Percentiles rank a stretch among this genome's conserved stretches.
Evolutionary conservation across 2,113 vertebrate genomes (phyloP).

Genomic region (Channa argus): DNA sequence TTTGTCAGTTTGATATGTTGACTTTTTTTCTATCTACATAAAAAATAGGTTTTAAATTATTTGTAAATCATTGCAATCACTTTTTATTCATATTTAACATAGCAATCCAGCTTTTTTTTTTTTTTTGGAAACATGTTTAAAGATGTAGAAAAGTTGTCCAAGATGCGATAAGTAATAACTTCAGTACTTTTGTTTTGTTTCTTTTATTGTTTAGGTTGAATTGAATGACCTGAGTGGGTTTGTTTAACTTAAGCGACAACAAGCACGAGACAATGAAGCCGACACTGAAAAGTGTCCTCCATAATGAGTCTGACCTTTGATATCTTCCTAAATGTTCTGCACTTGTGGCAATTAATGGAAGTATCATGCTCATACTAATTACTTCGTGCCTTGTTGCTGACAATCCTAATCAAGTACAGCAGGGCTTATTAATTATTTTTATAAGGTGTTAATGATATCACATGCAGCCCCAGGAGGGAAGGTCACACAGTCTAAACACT

Average conservation of each 20-base stretch:
- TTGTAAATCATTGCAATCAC: too few species aligned
- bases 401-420: conserved; percentile 65
- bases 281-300: conserved; percentile 16
- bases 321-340: conserved; percentile 37
- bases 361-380: conserved; percentile 35
- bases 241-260: not conserved
- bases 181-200: too few species aligned
- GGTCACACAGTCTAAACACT: conserved; percentile 16
- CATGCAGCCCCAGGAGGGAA: conserved; percentile 30
- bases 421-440: conserved; percentile 68
- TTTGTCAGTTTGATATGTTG: too few species aligned
- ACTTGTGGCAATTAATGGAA: conserved; percentile 53
- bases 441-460: conserved; percentile 56
- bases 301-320: conserved; percentile 52
- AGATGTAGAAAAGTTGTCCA: too few species aligned
- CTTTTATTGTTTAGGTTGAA: too few species aligned
- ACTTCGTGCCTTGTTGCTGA: conserved; percentile 64
- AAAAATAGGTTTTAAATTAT: too few species aligned
- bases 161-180: too few species aligned
- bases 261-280: not conserved
- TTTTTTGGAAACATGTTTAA: too few species aligned
- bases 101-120: too few species aligned
- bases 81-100: too few species aligned
- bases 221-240: not conserved
- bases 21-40: too few species aligned